Evolutionary conservation across 2,113 vertebrate genomes (phyloP), one percentile per base, ranked within the genome.

Genomic region (Periophthalmus modestus): DNA sequence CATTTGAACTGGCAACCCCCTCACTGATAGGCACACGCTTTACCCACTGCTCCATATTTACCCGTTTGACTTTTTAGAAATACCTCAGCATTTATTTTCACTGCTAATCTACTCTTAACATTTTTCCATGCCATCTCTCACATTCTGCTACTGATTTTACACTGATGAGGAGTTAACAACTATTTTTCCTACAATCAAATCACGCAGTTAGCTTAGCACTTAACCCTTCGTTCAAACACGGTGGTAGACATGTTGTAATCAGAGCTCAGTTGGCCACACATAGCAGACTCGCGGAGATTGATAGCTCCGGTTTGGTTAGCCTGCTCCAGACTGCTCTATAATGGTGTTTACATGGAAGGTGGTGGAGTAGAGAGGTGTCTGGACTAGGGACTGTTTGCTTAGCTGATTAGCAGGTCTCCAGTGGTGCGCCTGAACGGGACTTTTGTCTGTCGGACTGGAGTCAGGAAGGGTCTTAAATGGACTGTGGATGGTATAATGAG

Each of bases 341-440:
- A 90, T 85, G 79, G 73, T 90, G 87, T 91, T 92, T 89, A 89
- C 79, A 81, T 47, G 66, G 74, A 79, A 73, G 81, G 78, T 82
- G 82, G 74, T 71, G 78, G 80, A 59, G 58, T n/a, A 39, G 68
- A 74, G 52, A 75, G 75, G 47, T 69, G 72, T 70, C 77, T 82
- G 82, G 67, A 62, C 57, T 48, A 39, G 66, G 74, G 68, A 52
- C 72, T 89, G 87, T 90, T 92, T 91, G 83, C 58, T 83, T 91
- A 86, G 86, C 82, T 92, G 89, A 92, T 93, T 91, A 89, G 84
- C 33, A 48, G 50, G 46, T 83, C 89, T 82, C 77, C 2, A 47
- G 18, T 74, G 84, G n/a, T 34, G 69, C 36, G 48, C 39, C 11
- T 50, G 4, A 69, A 39, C 36, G 59, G 55, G 54, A 47, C 74